A percentile compares a stretch with the other conserved stretches of the same genome.
These are phyloP conservation scores for Polietes domitor DNA, from an alignment of 2,888 invertebrate genomes.

Conservation along the genomic window DNA sequence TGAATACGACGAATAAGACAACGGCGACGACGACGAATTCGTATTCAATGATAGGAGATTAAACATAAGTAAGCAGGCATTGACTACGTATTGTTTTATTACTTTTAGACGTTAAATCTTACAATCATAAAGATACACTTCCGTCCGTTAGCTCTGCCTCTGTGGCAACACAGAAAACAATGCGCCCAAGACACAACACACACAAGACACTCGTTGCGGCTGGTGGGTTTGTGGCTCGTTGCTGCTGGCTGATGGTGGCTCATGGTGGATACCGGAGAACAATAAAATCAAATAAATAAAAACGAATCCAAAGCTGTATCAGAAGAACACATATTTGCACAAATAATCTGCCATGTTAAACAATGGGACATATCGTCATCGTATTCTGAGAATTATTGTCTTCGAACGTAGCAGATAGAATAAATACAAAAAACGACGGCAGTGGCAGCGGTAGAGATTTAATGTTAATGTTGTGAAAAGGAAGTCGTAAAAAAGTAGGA, in stretches of 20 bases:
- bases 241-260: background rate
- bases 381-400: constrained; percentile 1
- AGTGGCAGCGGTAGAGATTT: constrained; percentile 15
- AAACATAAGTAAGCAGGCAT: constrained; percentile 16
- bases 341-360: constrained; percentile 11
- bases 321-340: background rate
- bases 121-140: constrained; percentile 27
- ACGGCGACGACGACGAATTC: background rate
- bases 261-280: background rate
- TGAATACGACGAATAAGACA: background rate
- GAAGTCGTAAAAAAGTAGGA: constrained; percentile 30
- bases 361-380: background rate
- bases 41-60: constrained; percentile 16
- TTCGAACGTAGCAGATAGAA: background rate
- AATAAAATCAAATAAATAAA: constrained; percentile 36
- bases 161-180: background rate
- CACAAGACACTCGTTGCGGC: no score
- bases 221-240: background rate
- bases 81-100: constrained; percentile 22
- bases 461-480: constrained; percentile 27
- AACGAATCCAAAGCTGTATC: background rate
- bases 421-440: background rate
- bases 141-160: background rate
- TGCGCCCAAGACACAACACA: no score
- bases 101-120: background rate